phyloP scores from a whole-genome alignment of 2,797 vertebrate species.

The Cuculus canorus region DNA sequence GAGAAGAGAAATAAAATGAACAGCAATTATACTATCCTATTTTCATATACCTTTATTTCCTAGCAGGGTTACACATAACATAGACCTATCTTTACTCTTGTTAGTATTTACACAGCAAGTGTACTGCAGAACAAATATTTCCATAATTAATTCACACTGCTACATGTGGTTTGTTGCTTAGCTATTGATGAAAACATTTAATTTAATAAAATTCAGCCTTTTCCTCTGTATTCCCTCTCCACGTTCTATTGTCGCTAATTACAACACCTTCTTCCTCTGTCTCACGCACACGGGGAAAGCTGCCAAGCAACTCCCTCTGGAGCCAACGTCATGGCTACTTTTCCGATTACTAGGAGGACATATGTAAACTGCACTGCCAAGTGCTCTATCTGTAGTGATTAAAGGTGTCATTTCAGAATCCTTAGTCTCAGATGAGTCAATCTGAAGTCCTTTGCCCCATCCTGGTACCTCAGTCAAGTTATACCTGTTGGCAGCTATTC shows the following conservation, averaged over 20 bases:
- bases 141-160: constrained; percentile 30
- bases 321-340: constrained; percentile 4
- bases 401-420: not conserved
- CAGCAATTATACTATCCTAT: not conserved
- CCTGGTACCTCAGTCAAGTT: not conserved
- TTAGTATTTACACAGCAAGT: not conserved
- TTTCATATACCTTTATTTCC: not conserved
- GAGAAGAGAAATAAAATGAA: not conserved
- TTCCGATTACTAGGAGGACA: not conserved
- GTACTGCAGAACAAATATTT: not conserved
- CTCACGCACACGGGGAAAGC: not conserved
- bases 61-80: not conserved
- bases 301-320: constrained; percentile 38
- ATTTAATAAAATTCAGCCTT: constrained; percentile 47
- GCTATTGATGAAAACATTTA: constrained; percentile 43
- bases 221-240: not conserved
- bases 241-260: constrained; percentile 20
- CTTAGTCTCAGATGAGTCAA: not conserved
- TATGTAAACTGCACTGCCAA: not conserved
- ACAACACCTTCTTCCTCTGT: constrained; percentile 2
- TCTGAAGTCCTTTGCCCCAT: not conserved
- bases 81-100: not conserved
- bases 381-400: not conserved
- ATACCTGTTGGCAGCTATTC: not conserved
- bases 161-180: constrained; percentile 12